Evolutionary conservation across 2,797 vertebrate species (phyloP).

Genomic region (Brachyrhaphis roseni): DNA sequence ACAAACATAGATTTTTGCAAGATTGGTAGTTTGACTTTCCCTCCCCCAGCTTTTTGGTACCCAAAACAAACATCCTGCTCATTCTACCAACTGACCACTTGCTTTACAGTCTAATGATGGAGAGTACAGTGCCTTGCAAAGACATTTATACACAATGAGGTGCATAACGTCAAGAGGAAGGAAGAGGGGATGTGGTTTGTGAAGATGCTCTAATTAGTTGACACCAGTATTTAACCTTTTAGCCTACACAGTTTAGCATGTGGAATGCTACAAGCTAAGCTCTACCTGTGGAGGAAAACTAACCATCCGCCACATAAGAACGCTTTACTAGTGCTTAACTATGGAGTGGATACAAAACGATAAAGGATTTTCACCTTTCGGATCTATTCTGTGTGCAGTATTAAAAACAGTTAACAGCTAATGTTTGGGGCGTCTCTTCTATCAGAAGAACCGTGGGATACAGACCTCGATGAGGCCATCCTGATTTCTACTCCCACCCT

Average conservation of each 20-base stretch:
- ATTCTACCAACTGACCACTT: slow-evolving; percentile 38
- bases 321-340: not conserved
- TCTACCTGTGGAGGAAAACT: not conserved
- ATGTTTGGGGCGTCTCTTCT: too few relatives aligned
- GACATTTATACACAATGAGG: not conserved
- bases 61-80: slow-evolving; percentile 24
- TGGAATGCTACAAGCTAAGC: not conserved
- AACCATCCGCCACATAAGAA: not conserved
- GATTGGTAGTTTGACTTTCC: not conserved
- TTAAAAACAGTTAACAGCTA: not conserved
- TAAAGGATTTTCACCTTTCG: not conserved
- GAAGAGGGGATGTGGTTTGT: not conserved
- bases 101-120: slow-evolving; percentile 75
- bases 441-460: too few relatives aligned
- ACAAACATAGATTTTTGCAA: slow-evolving; percentile 51
- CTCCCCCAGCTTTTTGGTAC: not conserved
- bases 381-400: not conserved
- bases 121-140: slow-evolving; percentile 62
- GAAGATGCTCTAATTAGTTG: not conserved
- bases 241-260: not conserved
- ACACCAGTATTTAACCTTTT: not conserved
- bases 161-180: not conserved
- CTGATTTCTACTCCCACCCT: too few relatives aligned
- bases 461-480: too few relatives aligned
- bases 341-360: not conserved